A percentile compares a stretch with the other conserved stretches of the same genome.
phyloP scores from a whole-genome alignment of 2,113 vertebrate species.

The Hypanus sabinus region DNA sequence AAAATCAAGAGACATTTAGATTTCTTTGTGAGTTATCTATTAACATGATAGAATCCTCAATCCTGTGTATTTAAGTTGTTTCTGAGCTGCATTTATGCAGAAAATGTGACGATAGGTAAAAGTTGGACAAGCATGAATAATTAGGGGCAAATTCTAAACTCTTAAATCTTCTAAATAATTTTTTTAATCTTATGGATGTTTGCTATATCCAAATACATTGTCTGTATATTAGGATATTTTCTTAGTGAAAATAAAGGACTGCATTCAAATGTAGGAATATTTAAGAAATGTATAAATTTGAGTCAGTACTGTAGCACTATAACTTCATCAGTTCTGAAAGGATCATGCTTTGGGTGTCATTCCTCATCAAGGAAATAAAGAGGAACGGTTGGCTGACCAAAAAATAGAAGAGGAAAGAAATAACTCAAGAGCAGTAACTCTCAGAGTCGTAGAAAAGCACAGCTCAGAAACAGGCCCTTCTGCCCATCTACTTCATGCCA shows the following conservation, averaged over 20 bases:
- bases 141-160: background rate
- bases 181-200: background rate
- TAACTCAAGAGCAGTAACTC: background rate
- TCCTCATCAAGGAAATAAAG: background rate
- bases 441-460: no score
- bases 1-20: background rate
- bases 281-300: background rate
- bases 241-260: background rate
- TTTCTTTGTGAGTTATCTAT: background rate
- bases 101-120: background rate
- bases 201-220: background rate
- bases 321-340: background rate
- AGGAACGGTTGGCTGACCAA: background rate
- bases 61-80: background rate
- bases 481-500: no score
- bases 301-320: background rate
- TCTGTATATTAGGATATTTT: background rate
- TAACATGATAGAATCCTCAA: background rate
- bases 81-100: background rate
- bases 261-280: background rate
- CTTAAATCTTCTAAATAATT: background rate
- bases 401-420: background rate
- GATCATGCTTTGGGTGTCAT: background rate
- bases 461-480: no score
- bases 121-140: no score